These are phyloP conservation scores for Halesus radiatus DNA, from an alignment of 1,140 invertebrate genomes.

Conservation along the genomic window DNA sequence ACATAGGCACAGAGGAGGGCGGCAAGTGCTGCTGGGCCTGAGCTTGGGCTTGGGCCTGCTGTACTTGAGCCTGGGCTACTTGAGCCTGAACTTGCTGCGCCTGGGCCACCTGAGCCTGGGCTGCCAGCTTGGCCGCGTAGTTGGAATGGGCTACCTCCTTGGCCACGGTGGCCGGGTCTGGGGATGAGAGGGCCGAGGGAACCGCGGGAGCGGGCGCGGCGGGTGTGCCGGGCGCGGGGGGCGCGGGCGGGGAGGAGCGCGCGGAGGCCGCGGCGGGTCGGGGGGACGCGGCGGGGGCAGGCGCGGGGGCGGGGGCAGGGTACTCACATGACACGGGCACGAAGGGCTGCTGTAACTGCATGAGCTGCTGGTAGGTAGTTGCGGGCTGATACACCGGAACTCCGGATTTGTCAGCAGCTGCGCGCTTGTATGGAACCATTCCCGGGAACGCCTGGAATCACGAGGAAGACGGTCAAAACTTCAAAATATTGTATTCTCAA, in stretches of 20 bases:
- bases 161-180: slow-evolving; percentile 76
- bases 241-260: slow-evolving; percentile 71
- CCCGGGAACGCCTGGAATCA: slow-evolving; percentile 88
- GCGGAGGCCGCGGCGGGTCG: slow-evolving; percentile 71
- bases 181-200: slow-evolving; percentile 54
- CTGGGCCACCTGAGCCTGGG: slow-evolving; percentile 36
- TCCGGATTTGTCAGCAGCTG: slow-evolving; percentile 94
- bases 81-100: slow-evolving; percentile 59
- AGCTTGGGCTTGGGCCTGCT: slow-evolving; percentile 64
- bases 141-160: slow-evolving; percentile 85
- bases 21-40: slow-evolving; percentile 75
- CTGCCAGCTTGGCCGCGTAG: slow-evolving; percentile 71
- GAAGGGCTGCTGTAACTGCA: slow-evolving; percentile 94
- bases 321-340: slow-evolving; percentile 95
- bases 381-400: slow-evolving; percentile 95
- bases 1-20: slow-evolving; percentile 52
- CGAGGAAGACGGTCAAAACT: background rate
- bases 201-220: slow-evolving; percentile 56
- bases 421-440: slow-evolving; percentile 91
- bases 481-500: background rate
- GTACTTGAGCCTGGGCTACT: slow-evolving; percentile 60
- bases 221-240: slow-evolving; percentile 61
- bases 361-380: slow-evolving; percentile 94
- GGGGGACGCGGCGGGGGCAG: slow-evolving; percentile 60
- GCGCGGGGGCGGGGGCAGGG: slow-evolving; percentile 77